phyloP scores from a whole-genome alignment of 2,113 vertebrate species.

The Benitochromis conjunctus region DNA sequence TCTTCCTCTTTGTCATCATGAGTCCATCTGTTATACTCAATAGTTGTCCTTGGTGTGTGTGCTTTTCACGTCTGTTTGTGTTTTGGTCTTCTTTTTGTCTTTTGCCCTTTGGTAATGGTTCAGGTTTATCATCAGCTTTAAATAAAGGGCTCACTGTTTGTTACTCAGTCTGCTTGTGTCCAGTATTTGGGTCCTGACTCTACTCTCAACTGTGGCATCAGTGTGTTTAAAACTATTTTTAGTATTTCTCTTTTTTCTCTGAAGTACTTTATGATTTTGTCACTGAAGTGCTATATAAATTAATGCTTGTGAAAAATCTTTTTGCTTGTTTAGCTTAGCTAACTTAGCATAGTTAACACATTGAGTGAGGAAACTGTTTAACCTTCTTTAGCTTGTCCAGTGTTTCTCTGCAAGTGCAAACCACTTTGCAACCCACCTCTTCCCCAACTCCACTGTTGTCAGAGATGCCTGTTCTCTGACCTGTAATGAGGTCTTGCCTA shows the following conservation, averaged over 20 bases:
- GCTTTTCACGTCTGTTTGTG: neutral
- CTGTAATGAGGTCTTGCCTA: neutral
- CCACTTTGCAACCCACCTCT: neutral
- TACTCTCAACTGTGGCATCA: neutral
- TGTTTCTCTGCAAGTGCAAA: neutral
- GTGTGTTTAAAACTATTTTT: neutral
- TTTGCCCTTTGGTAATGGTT: neutral
- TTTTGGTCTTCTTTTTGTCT: neutral
- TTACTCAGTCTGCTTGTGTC: neutral
- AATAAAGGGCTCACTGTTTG: neutral
- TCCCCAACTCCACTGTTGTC: neutral
- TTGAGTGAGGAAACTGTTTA: neutral
- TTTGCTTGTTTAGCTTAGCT: neutral
- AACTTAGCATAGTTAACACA: neutral
- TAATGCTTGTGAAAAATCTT: neutral
- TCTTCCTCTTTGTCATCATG: neutral
- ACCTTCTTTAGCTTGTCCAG: neutral
- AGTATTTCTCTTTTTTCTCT: neutral
- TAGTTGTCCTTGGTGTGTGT: neutral
- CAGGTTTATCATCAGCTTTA: neutral
- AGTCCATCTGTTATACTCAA: neutral
- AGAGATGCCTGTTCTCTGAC: neutral
- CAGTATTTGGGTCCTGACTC: neutral
- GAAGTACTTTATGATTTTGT: neutral
- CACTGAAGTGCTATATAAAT: neutral